phyloP scores from a whole-genome alignment of 2,888 invertebrate species.

The Altica lythri region DNA sequence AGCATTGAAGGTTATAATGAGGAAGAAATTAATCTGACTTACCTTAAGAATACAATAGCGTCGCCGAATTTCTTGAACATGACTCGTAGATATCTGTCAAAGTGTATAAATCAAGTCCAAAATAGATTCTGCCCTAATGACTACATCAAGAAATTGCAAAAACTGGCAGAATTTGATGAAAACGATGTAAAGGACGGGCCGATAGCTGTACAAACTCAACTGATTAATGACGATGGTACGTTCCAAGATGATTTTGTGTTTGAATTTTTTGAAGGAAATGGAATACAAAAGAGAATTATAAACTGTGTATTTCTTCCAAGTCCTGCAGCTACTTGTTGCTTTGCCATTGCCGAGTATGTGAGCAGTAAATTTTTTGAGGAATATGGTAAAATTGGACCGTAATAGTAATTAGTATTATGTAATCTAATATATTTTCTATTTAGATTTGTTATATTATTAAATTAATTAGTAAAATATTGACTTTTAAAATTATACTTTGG shows the following conservation, averaged over 20 bases:
- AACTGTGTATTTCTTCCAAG: constrained; percentile 96
- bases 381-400: neutral
- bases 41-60: constrained; percentile 68
- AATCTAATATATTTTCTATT: too few relatives aligned
- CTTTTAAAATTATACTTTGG: too few relatives aligned
- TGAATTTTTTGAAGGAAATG: constrained; percentile 71
- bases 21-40: constrained; percentile 62
- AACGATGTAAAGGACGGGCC: constrained; percentile 64
- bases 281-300: constrained; percentile 74
- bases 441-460: too few relatives aligned
- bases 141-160: constrained; percentile 57
- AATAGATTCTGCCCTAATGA: constrained; percentile 70
- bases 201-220: constrained; percentile 92
- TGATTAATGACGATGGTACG: constrained; percentile 79
- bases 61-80: constrained; percentile 80
- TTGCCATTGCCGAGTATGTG: constrained; percentile 91
- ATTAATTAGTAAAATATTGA: too few relatives aligned
- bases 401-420: too few relatives aligned
- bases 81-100: constrained; percentile 73
- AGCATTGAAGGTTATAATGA: constrained; percentile 87
- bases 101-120: constrained; percentile 79
- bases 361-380: constrained; percentile 28
- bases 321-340: constrained; percentile 93
- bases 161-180: constrained; percentile 27
- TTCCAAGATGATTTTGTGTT: constrained; percentile 96